Conservation (phyloP, 2,888 invertebrate species). For the Microctonus aethiopoides region DNA sequence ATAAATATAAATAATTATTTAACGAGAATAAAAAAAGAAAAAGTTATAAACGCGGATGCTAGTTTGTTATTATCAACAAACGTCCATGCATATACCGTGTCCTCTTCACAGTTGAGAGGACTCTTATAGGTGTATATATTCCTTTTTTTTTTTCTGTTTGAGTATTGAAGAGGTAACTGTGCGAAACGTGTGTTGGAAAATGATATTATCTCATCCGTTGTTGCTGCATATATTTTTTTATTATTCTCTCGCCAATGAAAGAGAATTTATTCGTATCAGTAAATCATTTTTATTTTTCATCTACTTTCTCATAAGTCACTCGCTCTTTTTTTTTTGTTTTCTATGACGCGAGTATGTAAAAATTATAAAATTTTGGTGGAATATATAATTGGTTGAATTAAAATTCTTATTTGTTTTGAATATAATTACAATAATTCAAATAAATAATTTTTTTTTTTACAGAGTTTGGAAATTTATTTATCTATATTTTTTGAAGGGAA, state of each 20-base stretch:
- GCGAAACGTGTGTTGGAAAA: slow-evolving; percentile 27
- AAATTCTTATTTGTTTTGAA: no score
- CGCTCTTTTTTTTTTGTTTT: slow-evolving; percentile 1
- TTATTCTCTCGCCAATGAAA: neutral
- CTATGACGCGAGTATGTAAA: no score
- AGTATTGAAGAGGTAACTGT: slow-evolving; percentile 46
- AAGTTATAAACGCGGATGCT: slow-evolving; percentile 38
- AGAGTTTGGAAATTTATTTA: no score
- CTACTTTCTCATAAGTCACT: neutral
- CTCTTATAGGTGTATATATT: slow-evolving; percentile 26
- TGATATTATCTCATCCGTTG: slow-evolving; percentile 24
- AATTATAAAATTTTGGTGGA: no score
- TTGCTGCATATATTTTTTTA: slow-evolving; percentile 11
- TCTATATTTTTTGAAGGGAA: neutral
- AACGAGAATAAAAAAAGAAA: slow-evolving; percentile 26
- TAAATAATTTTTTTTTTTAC: no score
- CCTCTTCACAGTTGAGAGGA: slow-evolving; percentile 42
- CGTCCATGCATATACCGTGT: slow-evolving; percentile 36
- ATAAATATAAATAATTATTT: neutral
- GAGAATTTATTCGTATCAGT: neutral
- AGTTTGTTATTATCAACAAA: slow-evolving; percentile 43
- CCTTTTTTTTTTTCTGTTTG: neutral
- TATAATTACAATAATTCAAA: no score
- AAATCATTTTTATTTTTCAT: slow-evolving; percentile 8
- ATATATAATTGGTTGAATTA: no score